phyloP scores from a whole-genome alignment of 2,797 vertebrate genomes.

The Streptopelia turtur region DNA sequence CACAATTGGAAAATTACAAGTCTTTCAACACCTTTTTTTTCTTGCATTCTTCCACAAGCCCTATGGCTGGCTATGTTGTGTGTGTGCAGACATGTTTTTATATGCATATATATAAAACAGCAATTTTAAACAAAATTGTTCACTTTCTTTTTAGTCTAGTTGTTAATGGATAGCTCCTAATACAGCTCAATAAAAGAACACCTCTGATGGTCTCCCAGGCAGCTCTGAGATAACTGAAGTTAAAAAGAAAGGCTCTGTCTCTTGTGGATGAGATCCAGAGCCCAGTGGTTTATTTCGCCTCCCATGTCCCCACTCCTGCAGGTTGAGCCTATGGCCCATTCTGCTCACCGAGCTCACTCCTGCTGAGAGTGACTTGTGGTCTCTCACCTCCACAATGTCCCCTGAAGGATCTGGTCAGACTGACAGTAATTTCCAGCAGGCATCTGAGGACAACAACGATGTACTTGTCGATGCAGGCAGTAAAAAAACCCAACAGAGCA shows the following conservation, averaged over 20 bases:
- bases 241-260: background rate
- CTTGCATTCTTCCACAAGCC: background rate
- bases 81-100: background rate
- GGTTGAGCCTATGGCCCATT: background rate
- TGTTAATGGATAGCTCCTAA: background rate
- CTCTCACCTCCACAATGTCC: background rate
- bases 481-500: background rate
- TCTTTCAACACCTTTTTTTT: background rate
- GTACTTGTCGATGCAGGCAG: background rate
- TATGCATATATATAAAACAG: background rate
- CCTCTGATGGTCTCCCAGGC: background rate
- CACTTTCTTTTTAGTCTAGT: background rate
- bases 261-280: background rate
- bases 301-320: background rate
- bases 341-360: fast-evolving
- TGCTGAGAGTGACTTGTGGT: background rate
- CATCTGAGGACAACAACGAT: background rate
- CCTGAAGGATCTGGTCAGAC: background rate
- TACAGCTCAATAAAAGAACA: background rate
- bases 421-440: background rate
- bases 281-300: background rate
- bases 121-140: background rate
- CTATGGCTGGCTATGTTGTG: background rate
- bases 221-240: background rate
- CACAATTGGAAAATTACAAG: background rate